Evolutionary conservation across 2,797 vertebrate species (phyloP), one percentile per base, ranked within the genome.

Genomic region (Ptychobarbus kaznakovi): DNA sequence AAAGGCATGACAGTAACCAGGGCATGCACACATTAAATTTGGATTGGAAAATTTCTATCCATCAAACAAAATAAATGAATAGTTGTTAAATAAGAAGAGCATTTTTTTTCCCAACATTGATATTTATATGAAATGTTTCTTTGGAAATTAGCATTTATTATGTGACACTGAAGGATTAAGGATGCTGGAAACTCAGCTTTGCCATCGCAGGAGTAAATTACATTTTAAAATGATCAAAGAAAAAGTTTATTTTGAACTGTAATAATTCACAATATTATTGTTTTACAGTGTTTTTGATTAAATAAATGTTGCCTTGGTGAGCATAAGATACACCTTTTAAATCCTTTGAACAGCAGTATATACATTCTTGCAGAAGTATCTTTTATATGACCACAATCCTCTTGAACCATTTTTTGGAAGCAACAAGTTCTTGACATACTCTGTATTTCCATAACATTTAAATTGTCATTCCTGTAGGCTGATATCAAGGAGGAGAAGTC

Each of bases 401-500:
- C 6, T 61, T 42, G 1, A 65, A 2, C 3, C 5, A 3, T 15
- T 44, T 78, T 61, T 1, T 38, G 56, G 53, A 77, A 32, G 16
- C 40, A 32, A 28, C 40, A 1, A 46, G 6, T 58, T 72, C 2
- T 44, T 63, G 44, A 51, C 16, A 5, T n/a, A 18, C 6, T 40
- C 6, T 32, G 13, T 40, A 22, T 51, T 56, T 53, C 7, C 4
- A 49, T 65, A 40, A 49, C 6, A 35, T 51, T 66, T 42, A 6
- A 7, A 42, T 51, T 66, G 5, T 73, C 16, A 1, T 53, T 46
- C 22, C 4, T 10, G 35, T 74, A 90, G 89, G 63, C 77, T 89
- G 7, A 81, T 66, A 82, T 65, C 12, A 20, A 66, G 1, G 49
- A 51, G 15, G 15, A 16, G 11, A 42, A 56, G 51, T 32, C 25